Evolutionary conservation across 2,113 vertebrate genomes (phyloP).

Genomic region (Hucho hucho): DNA sequence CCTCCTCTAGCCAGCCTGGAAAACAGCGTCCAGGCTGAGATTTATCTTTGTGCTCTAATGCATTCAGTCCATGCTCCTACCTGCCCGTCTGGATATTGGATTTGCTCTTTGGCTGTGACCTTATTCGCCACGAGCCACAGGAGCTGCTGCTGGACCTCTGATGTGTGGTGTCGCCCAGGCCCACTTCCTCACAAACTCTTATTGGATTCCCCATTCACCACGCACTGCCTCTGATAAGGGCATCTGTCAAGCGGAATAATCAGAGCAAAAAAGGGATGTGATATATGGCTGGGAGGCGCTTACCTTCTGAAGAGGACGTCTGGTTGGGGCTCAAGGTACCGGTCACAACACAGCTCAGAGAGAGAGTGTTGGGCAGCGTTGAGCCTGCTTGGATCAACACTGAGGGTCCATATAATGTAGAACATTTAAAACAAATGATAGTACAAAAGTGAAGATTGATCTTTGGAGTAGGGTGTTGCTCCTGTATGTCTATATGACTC

Average conservation of each 20-base stretch:
- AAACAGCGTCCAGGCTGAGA: slow-evolving; percentile 54
- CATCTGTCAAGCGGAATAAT: slow-evolving; percentile 74
- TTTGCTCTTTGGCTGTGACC: slow-evolving; percentile 73
- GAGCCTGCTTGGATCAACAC: not conserved
- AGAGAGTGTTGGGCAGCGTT: not conserved
- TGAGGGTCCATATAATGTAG: no score
- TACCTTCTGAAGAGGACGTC: slow-evolving; percentile 55
- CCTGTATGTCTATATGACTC: not conserved
- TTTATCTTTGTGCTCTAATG: slow-evolving; percentile 60
- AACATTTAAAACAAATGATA: no score
- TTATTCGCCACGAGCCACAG: slow-evolving; percentile 61
- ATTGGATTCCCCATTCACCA: slow-evolving; percentile 63
- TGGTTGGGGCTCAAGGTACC: not conserved
- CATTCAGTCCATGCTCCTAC: slow-evolving; percentile 45
- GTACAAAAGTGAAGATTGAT: not conserved
- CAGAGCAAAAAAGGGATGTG: slow-evolving; percentile 71
- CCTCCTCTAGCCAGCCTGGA: slow-evolving; percentile 22
- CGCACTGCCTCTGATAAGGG: slow-evolving; percentile 71
- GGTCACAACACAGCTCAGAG: not conserved
- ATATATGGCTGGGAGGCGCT: slow-evolving; percentile 65
- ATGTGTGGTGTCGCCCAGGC: slow-evolving; percentile 48
- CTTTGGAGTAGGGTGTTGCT: not conserved
- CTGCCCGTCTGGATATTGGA: slow-evolving; percentile 66
- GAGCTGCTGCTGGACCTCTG: slow-evolving; percentile 56
- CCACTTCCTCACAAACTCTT: slow-evolving; percentile 53